These are phyloP conservation scores for Geotria australis DNA, from an alignment of 2,797 vertebrate genomes.

Conservation along the genomic window DNA sequence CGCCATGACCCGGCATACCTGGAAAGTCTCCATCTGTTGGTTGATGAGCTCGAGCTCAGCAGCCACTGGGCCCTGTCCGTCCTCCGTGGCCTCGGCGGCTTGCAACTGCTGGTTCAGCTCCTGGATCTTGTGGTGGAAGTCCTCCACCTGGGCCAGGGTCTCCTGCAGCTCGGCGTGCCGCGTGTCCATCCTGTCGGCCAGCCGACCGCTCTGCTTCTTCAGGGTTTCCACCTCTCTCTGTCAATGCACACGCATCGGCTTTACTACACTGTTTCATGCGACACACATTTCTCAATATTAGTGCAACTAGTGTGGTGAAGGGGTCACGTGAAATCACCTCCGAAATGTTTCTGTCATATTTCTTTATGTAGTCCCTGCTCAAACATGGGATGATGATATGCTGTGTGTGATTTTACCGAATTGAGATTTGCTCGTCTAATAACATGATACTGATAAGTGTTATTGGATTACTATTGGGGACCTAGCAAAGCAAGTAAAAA, in stretches of 20 bases:
- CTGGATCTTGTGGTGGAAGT: slow-evolving; percentile 41
- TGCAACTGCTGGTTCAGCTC: slow-evolving; percentile 36
- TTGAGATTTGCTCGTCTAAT: no score
- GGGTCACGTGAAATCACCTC: no score
- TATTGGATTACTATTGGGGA: no score
- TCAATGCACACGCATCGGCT: background rate
- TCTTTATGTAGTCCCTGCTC: no score
- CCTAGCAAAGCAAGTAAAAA: no score
- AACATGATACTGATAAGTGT: no score
- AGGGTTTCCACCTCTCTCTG: slow-evolving; percentile 53
- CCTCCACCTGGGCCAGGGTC: slow-evolving; percentile 26
- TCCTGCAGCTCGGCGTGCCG: slow-evolving; percentile 41
- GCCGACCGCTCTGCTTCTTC: slow-evolving; percentile 51
- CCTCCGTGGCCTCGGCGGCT: slow-evolving; percentile 36
- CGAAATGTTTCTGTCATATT: no score
- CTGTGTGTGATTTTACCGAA: no score
- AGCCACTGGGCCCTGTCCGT: slow-evolving; percentile 43
- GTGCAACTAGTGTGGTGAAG: no score
- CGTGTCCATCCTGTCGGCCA: slow-evolving; percentile 36
- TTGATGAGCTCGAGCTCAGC: slow-evolving; percentile 72
- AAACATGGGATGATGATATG: no score
- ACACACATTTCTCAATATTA: no score
- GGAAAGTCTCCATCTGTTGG: slow-evolving; percentile 67
- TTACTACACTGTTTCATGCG: no score
- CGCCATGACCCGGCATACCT: slow-evolving; percentile 11